phyloP scores from a whole-genome alignment of 2,797 vertebrate species.

The Stomatorhinus walkeri region DNA sequence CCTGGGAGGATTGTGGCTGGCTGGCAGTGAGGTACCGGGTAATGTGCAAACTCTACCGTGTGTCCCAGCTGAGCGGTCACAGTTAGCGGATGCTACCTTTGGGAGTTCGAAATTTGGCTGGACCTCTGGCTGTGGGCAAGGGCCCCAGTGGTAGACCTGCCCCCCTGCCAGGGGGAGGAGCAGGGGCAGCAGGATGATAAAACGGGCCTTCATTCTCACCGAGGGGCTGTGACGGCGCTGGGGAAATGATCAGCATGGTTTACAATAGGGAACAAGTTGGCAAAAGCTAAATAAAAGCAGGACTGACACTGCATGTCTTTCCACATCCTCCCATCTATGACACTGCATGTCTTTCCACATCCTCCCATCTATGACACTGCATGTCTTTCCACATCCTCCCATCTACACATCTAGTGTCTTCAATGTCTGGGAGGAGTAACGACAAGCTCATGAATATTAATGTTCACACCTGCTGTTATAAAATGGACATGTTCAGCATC shows the following conservation, averaged over 20 bases:
- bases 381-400: neutral
- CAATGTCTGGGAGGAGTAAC: neutral
- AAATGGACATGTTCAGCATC: neutral
- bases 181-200: slow-evolving; percentile 37
- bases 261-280: neutral
- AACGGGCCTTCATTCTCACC: slow-evolving; percentile 32
- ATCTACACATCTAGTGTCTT: neutral
- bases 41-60: neutral
- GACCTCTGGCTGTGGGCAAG: slow-evolving; percentile 53
- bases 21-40: neutral
- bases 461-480: neutral
- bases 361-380: too few relatives aligned
- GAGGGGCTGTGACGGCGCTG: neutral
- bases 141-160: slow-evolving; percentile 62
- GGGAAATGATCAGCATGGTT: neutral
- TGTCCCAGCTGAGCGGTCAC: neutral
- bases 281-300: neutral
- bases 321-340: neutral
- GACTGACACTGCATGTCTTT: neutral
- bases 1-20: neutral
- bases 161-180: slow-evolving; percentile 46
- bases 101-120: slow-evolving; percentile 63
- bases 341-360: neutral
- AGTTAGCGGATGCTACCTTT: slow-evolving; percentile 50
- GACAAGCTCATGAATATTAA: neutral